These are phyloP conservation scores for Polypterus senegalus DNA, from an alignment of 2,113 vertebrate species.

Conservation along the genomic window DNA sequence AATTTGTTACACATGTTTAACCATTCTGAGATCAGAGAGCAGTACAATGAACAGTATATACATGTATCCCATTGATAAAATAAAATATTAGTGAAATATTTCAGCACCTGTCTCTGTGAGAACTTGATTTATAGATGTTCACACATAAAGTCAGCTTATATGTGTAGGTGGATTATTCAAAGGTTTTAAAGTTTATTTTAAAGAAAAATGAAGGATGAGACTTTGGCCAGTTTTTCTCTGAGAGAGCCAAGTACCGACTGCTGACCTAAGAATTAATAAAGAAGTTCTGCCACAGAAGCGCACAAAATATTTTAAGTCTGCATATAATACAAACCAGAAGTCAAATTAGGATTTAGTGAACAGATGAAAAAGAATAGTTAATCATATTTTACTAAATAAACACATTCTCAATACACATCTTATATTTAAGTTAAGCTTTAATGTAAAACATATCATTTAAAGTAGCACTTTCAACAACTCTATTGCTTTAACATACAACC, in stretches of 20 bases:
- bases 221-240: slow-evolving; percentile 13
- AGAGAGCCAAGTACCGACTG: slow-evolving; percentile 17
- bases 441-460: too few species aligned
- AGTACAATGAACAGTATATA: too few species aligned
- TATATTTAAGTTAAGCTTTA: too few species aligned
- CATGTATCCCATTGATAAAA: too few species aligned
- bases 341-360: slow-evolving; percentile 2
- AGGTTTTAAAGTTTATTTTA: slow-evolving; percentile 20
- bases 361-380: too few species aligned
- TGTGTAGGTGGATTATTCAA: neutral
- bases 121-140: neutral
- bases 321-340: slow-evolving; percentile 28
- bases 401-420: too few species aligned
- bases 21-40: too few species aligned
- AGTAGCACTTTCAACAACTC: too few species aligned
- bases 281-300: slow-evolving; percentile 26
- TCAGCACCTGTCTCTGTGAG: neutral
- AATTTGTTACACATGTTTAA: too few species aligned
- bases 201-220: slow-evolving; percentile 17
- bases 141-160: neutral
- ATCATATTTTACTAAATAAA: slow-evolving; percentile 19
- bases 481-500: too few species aligned
- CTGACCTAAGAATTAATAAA: slow-evolving; percentile 25
- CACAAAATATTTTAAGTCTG: slow-evolving; percentile 13
- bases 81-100: too few species aligned